Base-by-base conservation (phyloP, 1,140 invertebrate genomes). In the Popillia japonica region DNA sequence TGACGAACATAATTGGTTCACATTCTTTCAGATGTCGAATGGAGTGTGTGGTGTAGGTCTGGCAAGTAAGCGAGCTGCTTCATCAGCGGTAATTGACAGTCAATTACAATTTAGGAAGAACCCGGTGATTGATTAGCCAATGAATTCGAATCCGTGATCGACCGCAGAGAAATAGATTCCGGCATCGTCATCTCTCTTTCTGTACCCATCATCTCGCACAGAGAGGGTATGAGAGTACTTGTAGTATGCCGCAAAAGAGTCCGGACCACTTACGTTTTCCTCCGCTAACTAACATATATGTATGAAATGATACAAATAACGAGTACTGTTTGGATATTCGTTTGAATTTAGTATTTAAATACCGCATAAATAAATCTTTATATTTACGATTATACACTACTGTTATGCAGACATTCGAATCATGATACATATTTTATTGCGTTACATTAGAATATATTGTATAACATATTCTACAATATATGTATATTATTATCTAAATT, bases 41-140 rank as follows among this genome's bases (percentile, higher is more conserved):
- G 61, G 10, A 27, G 61, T 64, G 61, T 64, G 61, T 22, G 61
- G 61, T 27, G 61, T 23, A 9, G 61, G 61, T 64, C 17, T 27
- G 17, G 61, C 61, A 27, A 40, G 73, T 68, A 68, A 73, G 61
- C 77, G 59, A 77, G 80, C 77, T 76, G 78, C 80, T 81, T 81
- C 80, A 80, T 80, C 78, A 79, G 74, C 61, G 61, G 80, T 81
- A 81, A 81, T 81, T 81, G 80, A 81, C 80, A 81, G 80, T 78
- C 80, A 81, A 81, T 81, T 81, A 81, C 78, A 79, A 81, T 81
- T 80, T 81, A 81, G 80, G 80, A 81, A 79, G 80, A 79, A 76
- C 59, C 61, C 78, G 42, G 78, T 80, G 80, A 81, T 81, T 81
- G 78, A 79, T 79, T 78, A 73, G 76, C 48, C 79, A 75, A 78